Evolutionary conservation across 2,888 invertebrate genomes (phyloP), one percentile per base, ranked within the genome.

Genomic region (Digitonthophagus gazella): DNA sequence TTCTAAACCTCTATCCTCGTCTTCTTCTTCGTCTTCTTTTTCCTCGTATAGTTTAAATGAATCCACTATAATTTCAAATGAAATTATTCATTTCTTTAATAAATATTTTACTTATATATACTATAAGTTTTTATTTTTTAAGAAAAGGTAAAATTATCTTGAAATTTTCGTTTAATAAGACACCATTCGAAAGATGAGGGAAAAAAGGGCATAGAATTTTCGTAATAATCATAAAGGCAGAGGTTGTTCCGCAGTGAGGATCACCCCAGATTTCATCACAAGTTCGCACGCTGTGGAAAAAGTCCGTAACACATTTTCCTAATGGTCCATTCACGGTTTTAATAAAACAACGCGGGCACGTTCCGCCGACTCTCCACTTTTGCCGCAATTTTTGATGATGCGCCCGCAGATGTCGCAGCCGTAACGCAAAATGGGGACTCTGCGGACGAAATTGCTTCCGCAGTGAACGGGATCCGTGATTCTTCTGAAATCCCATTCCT

Each of bases 271-370:
- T 65, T 58, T 68, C 68, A 66, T 68, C 68, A 67, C 67, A 66
- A 71, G 66, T 71, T 67, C 64, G 58, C 56, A 66, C 16, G 55
- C 63, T 55, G 65, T 11, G 28, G 28, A 44, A 69, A 67, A 69
- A 70, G 70, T 72, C 66, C 64, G 68, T 69, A 69, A 70, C 72
- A 69, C 72, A 68, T 70, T 73, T 73, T 58, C 64, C 63, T 73
- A 74, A 72, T 66, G 71, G 71, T 68, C 74, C 74, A 74, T 74
- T 74, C 72, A 69, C 71, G 65, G 73, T 72, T 73, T 73, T 74
- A 74, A 74, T 74, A 73, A 74, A 74, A 74, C 68, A 70, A 69
- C 65, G 28, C 11, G 28, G 68, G 70, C 70, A 71, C 69, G 69
- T 70, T 72, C 68, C 68, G 57, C 69, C 57, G 72, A 73, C 73